Base-by-base conservation (phyloP, 2,797 vertebrate genomes). In the Microcaecilia unicolor region DNA sequence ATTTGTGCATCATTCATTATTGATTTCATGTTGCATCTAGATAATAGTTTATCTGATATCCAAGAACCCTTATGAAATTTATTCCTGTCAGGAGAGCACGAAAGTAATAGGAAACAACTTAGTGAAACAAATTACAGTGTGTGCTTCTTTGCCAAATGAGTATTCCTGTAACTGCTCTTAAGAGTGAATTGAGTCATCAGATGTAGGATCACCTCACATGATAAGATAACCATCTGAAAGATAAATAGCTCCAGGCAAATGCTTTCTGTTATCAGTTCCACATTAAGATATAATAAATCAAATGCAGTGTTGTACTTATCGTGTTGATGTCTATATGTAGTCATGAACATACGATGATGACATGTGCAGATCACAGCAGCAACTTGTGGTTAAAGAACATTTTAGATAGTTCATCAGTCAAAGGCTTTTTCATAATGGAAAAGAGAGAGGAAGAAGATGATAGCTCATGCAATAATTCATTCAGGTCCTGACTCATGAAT, bases 31-130 rank as follows among this genome's bases (percentile, higher is more conserved):
- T 40, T 63, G 25, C n/a, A 32, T 60, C 19, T 50, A 48, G 25
- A 42, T 31, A 47, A 60, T 27, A 49, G 36, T 27, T 58, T 30
- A 59, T 47, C 42, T 54, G 37, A 67, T 55, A 48, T 61, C 39
- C 61, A 61, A 25, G 13, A 67, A 54, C 11, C 24, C 42, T 44
- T 60, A 50, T 22, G 22, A 37, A 54, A 64, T 60, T 37, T 63
- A 69, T 58, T 61, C 37, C 14, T 41, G 15, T 44, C 48, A 51
- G 23, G 37, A 58, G 28, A 57, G 9, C 28, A 40, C 15, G 51
- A 16, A 58, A 63, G 42, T 57, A 59, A 62, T 45, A 61, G 31
- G 26, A 69, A 64, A 58, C 15, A 55, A 25, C 14, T 63, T 47
- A 60, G 39, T 58, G 40, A 73, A 62, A 52, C 48, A 31, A 41